phyloP scores from a whole-genome alignment of 2,888 invertebrate species.

The Monopis laevigella region DNA sequence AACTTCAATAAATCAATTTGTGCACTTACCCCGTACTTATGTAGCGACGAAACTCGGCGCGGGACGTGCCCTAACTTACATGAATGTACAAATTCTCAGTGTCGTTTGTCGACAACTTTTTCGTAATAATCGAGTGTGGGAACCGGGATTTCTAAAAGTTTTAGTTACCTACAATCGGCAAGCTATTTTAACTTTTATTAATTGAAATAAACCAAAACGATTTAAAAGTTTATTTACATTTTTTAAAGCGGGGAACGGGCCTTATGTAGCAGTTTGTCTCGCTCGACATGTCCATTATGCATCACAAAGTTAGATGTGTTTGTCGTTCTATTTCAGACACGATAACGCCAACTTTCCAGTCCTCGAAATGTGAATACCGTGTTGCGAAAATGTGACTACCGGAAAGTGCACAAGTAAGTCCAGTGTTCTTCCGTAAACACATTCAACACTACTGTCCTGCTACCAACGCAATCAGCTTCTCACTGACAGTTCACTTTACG shows the following conservation, averaged over 20 bases:
- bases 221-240: no score
- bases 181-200: no score
- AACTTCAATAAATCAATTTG: conserved; percentile 68
- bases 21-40: conserved; percentile 53
- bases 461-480: no score
- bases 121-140: conserved; percentile 5
- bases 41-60: conserved; percentile 16
- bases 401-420: conserved; percentile 64
- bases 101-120: conserved; percentile 16
- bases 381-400: conserved; percentile 67
- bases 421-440: conserved; percentile 43
- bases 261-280: conserved; percentile 31
- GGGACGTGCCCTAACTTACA: conserved; percentile 45
- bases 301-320: conserved; percentile 64
- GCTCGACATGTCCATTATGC: conserved; percentile 52
- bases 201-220: no score
- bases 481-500: no score
- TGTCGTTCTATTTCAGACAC: conserved; percentile 64
- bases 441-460: no score
- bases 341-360: conserved; percentile 65
- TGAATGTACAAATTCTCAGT: conserved; percentile 33
- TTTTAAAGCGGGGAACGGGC: no score
- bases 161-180: no score
- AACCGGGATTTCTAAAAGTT: neutral
- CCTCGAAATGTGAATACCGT: conserved; percentile 67